Percentiles rank a stretch among this genome's conserved stretches.
These are phyloP conservation scores for Gonatopus flavifemur DNA, from an alignment of 1,140 invertebrate genomes.

Conservation along the genomic window DNA sequence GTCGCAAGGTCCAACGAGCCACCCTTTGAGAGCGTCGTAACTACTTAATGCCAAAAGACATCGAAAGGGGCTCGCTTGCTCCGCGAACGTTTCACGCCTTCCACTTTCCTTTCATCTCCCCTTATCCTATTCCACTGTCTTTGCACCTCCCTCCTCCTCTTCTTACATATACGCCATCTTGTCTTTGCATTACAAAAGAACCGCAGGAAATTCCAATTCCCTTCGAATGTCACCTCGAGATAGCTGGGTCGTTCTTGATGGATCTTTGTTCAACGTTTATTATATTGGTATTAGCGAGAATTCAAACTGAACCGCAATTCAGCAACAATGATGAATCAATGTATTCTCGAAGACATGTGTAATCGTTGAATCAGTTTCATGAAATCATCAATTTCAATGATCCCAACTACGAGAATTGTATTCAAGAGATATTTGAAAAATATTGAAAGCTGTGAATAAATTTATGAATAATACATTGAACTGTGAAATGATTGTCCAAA, in stretches of 20 bases:
- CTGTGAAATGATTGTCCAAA: too few species aligned
- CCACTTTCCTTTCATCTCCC: slow-evolving; percentile 22
- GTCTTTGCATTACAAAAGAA: slow-evolving; percentile 54
- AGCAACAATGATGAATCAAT: too few species aligned
- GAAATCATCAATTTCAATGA: too few species aligned
- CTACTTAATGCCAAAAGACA: slow-evolving; percentile 50
- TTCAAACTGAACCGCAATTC: too few species aligned
- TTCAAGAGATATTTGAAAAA: too few species aligned
- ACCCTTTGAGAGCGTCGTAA: slow-evolving; percentile 41
- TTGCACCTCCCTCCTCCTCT: slow-evolving; percentile 28
- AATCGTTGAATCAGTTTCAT: too few species aligned
- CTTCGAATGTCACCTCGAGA: slow-evolving; percentile 20
- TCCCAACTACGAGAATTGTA: too few species aligned
- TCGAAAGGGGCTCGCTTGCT: slow-evolving; percentile 23
- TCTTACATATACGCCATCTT: too few species aligned
- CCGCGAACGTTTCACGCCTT: slow-evolving; percentile 19
- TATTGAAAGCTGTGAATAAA: too few species aligned
- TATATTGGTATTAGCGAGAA: slow-evolving; percentile 31
- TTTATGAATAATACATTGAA: too few species aligned
- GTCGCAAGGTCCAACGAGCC: slow-evolving; percentile 11
- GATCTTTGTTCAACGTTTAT: slow-evolving; percentile 24
- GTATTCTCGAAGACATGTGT: too few species aligned
- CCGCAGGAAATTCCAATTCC: slow-evolving; percentile 49
- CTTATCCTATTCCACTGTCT: slow-evolving; percentile 12
- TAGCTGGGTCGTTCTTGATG: slow-evolving; percentile 15